phyloP scores from a whole-genome alignment of 2,797 vertebrate species.

The Linurgus olivaceus region DNA sequence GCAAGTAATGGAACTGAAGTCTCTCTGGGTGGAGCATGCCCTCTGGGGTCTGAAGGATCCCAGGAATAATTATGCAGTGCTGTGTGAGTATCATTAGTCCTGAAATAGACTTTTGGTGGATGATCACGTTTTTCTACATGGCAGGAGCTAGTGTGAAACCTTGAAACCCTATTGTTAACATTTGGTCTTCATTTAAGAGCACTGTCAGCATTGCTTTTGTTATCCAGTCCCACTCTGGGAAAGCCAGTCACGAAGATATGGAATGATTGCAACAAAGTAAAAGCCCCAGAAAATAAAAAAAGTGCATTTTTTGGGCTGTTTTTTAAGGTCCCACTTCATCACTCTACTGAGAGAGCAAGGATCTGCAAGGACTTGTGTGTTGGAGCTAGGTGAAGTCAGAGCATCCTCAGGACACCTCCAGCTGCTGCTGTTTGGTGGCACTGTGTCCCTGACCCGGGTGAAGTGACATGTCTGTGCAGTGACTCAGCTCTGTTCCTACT shows the following conservation, averaged over 20 bases:
- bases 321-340: neutral
- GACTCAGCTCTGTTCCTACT: slow-evolving; percentile 2
- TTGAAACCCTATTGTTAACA: neutral
- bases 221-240: neutral
- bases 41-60: neutral
- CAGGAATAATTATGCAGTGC: slow-evolving; percentile 18
- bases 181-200: neutral
- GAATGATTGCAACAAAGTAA: neutral
- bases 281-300: neutral
- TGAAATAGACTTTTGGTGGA: slow-evolving; percentile 16
- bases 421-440: neutral
- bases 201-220: neutral
- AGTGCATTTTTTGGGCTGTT: neutral
- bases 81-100: neutral
- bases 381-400: neutral
- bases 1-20: neutral
- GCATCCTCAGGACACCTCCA: neutral
- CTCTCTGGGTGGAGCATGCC: neutral
- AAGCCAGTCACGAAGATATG: neutral
- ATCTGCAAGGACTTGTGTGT: neutral
- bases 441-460: neutral
- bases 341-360: no score
- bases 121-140: neutral
- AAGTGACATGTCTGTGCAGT: neutral
- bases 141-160: neutral